These are phyloP conservation scores for Cinclus mexicanus DNA, from an alignment of 2,113 vertebrate genomes.

Conservation along the genomic window DNA sequence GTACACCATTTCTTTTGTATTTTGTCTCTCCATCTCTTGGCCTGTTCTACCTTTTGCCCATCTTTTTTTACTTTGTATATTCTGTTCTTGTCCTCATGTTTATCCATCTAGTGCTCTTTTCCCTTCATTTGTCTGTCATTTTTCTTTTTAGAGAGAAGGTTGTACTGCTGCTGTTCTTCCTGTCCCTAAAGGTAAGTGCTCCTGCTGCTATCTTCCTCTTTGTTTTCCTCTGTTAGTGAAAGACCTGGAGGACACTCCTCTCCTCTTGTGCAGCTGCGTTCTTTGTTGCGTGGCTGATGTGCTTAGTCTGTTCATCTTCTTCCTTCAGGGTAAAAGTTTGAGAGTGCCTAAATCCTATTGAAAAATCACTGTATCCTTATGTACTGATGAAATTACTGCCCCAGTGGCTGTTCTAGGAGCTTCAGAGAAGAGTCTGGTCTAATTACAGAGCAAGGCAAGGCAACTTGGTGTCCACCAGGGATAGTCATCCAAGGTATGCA, in stretches of 20 bases:
- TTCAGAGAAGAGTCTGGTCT: not conserved
- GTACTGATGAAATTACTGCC: not conserved
- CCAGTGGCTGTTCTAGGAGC: not conserved
- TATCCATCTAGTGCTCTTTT: not conserved
- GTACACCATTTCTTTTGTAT: not conserved
- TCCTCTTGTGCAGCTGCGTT: not conserved
- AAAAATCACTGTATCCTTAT: not conserved
- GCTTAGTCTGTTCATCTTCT: not conserved
- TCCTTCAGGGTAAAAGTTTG: not conserved
- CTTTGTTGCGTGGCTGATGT: not conserved
- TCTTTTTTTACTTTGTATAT: not conserved
- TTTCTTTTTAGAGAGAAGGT: not conserved
- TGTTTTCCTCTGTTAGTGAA: not conserved
- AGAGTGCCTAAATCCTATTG: not conserved
- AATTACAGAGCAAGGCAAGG: not conserved
- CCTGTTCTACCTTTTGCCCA: not conserved
- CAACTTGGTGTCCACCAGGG: not conserved
- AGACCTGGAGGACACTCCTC: not conserved
- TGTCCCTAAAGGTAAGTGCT: not conserved
- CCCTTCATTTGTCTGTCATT: not conserved
- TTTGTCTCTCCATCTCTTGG: not conserved
- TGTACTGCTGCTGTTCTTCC: not conserved
- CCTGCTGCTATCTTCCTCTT: not conserved
- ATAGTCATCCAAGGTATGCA: not conserved
- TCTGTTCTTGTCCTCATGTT: not conserved